These are phyloP conservation scores for Macroglossus sobrinus DNA, from an alignment of 2,113 vertebrate genomes.

Conservation along the genomic window DNA sequence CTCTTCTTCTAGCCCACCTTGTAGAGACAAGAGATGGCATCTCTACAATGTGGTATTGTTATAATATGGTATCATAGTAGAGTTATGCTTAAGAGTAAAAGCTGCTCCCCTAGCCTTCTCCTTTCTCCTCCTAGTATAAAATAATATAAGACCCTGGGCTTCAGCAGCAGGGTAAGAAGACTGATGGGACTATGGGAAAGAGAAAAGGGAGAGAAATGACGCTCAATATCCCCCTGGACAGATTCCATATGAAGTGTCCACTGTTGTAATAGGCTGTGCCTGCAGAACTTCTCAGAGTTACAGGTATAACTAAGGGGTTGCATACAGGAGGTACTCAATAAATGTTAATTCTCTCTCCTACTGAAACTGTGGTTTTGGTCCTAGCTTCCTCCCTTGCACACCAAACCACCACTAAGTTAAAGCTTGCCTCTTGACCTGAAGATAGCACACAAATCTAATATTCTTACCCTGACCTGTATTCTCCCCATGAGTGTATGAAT, in stretches of 20 bases:
- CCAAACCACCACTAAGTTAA: neutral
- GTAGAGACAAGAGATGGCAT: neutral
- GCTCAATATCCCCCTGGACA: neutral
- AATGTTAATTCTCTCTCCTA: neutral
- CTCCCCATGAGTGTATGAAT: neutral
- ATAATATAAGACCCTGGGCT: neutral
- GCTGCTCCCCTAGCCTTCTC: neutral
- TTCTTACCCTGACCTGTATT: neutral
- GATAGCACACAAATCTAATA: neutral
- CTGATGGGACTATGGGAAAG: neutral
- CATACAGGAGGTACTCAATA: neutral
- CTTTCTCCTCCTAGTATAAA: neutral
- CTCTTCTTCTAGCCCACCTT: neutral
- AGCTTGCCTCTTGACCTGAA: neutral
- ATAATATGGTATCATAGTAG: neutral
- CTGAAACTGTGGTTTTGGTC: neutral
- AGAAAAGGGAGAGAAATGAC: neutral
- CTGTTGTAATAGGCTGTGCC: neutral
- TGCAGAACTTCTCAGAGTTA: constrained; percentile 2
- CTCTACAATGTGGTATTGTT: neutral
- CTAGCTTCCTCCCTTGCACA: neutral
- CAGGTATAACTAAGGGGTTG: neutral
- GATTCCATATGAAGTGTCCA: too few species aligned
- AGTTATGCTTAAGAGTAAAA: neutral
- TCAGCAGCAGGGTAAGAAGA: neutral